These are phyloP conservation scores for Micronisus gabar DNA, from an alignment of 2,113 vertebrate genomes.

Conservation along the genomic window DNA sequence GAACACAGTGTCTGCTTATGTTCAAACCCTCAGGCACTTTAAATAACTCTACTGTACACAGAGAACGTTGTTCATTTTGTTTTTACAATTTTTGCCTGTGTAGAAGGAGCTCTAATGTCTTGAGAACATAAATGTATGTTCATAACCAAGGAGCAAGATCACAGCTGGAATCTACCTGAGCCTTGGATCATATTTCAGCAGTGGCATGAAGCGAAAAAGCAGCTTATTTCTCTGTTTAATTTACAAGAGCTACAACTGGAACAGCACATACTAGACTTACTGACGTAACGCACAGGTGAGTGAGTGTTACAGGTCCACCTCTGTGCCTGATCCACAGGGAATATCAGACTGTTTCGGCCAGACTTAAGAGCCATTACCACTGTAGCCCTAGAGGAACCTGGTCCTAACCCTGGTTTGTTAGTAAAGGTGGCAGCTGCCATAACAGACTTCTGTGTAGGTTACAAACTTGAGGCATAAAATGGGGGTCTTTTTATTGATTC, in stretches of 20 bases:
- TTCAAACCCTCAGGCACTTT: constrained; percentile 74
- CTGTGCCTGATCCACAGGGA: constrained; percentile 27
- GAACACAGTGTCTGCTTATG: constrained; percentile 69
- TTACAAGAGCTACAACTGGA: constrained; percentile 7
- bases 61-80: constrained; percentile 70
- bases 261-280: neutral
- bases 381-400: neutral
- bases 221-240: neutral
- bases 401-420: neutral
- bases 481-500: constrained; percentile 26
- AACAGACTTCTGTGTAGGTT: constrained; percentile 18
- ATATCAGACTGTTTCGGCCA: neutral
- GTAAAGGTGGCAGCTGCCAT: constrained; percentile 35
- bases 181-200: constrained; percentile 14
- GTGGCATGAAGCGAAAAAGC: neutral
- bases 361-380: neutral
- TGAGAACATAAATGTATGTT: constrained; percentile 45
- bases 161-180: constrained; percentile 64
- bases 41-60: constrained; percentile 72
- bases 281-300: constrained; percentile 59
- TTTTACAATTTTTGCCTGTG: constrained; percentile 71
- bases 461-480: constrained; percentile 11
- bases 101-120: constrained; percentile 40
- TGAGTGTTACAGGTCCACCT: neutral
- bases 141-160: constrained; percentile 41